A percentile compares a stretch with the other conserved stretches of the same genome.
Evolutionary conservation across 2,888 invertebrate species (phyloP).

Genomic region (Anaspis maculata): DNA sequence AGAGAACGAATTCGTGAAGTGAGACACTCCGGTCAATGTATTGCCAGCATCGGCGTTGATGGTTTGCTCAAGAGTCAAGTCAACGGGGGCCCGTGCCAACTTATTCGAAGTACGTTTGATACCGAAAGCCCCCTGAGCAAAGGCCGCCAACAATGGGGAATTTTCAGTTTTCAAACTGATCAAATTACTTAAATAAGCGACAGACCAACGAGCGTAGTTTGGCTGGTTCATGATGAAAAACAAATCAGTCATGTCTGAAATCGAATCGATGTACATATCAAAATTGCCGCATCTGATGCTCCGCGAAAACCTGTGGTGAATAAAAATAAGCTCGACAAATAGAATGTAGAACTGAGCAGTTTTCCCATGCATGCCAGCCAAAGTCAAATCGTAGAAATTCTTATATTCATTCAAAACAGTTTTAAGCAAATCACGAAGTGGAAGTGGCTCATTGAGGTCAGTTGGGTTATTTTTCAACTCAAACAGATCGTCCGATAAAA

Average conservation of each 20-base stretch:
- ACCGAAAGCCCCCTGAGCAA: constrained; percentile 19
- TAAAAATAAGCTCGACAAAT: background rate
- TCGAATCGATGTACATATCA: background rate
- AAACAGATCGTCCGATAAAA: too few relatives aligned
- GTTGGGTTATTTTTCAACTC: too few relatives aligned
- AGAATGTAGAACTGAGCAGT: background rate
- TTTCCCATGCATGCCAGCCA: background rate
- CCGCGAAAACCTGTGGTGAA: background rate
- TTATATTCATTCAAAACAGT: background rate
- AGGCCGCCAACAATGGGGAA: constrained; percentile 15
- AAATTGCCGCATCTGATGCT: background rate
- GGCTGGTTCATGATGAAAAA: background rate
- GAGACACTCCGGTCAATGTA: constrained; percentile 18
- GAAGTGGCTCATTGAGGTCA: too few relatives aligned
- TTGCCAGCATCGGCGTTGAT: constrained; percentile 25
- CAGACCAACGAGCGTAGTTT: background rate
- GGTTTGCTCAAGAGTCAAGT: constrained; percentile 22
- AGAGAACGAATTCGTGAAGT: constrained; percentile 20
- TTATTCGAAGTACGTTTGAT: constrained; percentile 19
- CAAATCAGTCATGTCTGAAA: background rate
- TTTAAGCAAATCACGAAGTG: background rate
- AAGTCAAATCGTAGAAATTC: background rate
- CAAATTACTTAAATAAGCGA: background rate
- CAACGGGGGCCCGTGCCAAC: constrained; percentile 19
- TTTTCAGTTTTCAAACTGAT: constrained; percentile 14